Base-by-base conservation (phyloP, 1,140 invertebrate species). In the Thaumetopoea pityocampa region DNA sequence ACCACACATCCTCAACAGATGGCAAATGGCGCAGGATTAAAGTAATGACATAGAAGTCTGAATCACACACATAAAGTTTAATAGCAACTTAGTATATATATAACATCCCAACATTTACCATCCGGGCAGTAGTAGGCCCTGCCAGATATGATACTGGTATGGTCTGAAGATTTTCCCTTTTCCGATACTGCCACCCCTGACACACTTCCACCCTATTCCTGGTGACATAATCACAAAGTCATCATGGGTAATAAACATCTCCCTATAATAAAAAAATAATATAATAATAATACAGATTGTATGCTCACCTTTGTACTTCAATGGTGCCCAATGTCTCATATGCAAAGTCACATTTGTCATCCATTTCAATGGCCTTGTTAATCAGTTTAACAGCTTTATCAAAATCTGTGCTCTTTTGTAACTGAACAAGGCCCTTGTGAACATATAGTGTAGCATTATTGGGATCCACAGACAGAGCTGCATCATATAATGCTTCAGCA, bases 291-390 rank as follows among this genome's bases (percentile, higher is more conserved):
- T 18, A 2, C 26, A 32, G 32, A 8, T 5, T 38, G 28, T 46
- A n/a, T n/a, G n/a, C 82, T 87, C 87, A 95, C 94, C 92, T 91
- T 86, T 98, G 96, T 49, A 97, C 93, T 90, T 97, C 94, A 50
- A 98, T 92, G 1, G 95, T 96, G 46, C 94, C 96, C 29, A 98
- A 85, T 14, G 96, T 97, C 87, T 99, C 96, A 84, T 96, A 98
- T 6, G 93, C 96, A 87, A 97, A 94, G 85, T 96, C 93, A 88
- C 96, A 98, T 79, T 94, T 95, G 12, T 93, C 89, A 87, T 99
- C 97, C 45, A 96, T 86, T 66, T 93, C 89, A 40, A 98, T 90
- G 2, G 94, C 95, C 83, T 93, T 90, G 22, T 92, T 90, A 17
- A 98, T 93, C 17, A 93, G 87, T 42, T 91, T 85, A 0, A 94